These are phyloP conservation scores for Scaptomyza polygonia DNA, from an alignment of 2,888 invertebrate genomes.

Conservation along the genomic window DNA sequence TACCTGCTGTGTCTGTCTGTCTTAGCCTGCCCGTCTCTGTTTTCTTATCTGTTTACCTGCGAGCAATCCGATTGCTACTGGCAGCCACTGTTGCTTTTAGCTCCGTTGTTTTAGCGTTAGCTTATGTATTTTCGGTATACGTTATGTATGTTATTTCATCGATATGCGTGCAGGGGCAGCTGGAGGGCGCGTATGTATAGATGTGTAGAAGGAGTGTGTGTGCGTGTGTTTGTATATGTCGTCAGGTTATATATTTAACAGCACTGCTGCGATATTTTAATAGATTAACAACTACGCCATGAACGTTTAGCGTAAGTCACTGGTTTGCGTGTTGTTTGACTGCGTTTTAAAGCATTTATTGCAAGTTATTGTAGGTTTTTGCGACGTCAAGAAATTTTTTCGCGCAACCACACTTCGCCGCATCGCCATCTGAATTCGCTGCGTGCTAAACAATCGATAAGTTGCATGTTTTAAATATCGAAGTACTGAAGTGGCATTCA, in stretches of 20 bases:
- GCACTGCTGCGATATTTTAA: constrained; percentile 50
- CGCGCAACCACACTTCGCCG: constrained; percentile 65
- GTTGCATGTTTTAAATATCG: constrained; percentile 30
- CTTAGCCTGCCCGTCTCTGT: constrained; percentile 22
- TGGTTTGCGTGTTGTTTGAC: constrained; percentile 45
- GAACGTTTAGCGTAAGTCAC: constrained; percentile 61
- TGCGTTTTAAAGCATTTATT: constrained; percentile 66
- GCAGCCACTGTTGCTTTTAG: constrained; percentile 24
- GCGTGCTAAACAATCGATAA: constrained; percentile 36
- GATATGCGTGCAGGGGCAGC: constrained; percentile 35
- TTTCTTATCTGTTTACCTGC: constrained; percentile 56
- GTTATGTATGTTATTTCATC: constrained; percentile 71
- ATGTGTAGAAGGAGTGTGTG: constrained; percentile 28
- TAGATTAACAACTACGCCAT: constrained; percentile 56
- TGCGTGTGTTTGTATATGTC: constrained; percentile 40
- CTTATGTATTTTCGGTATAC: constrained; percentile 76
- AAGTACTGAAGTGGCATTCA: constrained; percentile 11
- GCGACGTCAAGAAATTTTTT: constrained; percentile 63
- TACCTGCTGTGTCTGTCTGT: constrained; percentile 23
- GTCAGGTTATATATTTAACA: constrained; percentile 54
- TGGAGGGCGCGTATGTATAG: constrained; percentile 34
- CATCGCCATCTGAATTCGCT: constrained; percentile 59
- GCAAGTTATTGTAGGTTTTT: constrained; percentile 53
- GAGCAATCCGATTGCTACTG: constrained; percentile 29
- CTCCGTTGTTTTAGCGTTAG: constrained; percentile 45